A percentile compares a stretch with the other conserved stretches of the same genome.
Evolutionary conservation across 53 echinoderm and acorn worm species (phyloP).

Genomic region (Temnopleurus reevesii): DNA sequence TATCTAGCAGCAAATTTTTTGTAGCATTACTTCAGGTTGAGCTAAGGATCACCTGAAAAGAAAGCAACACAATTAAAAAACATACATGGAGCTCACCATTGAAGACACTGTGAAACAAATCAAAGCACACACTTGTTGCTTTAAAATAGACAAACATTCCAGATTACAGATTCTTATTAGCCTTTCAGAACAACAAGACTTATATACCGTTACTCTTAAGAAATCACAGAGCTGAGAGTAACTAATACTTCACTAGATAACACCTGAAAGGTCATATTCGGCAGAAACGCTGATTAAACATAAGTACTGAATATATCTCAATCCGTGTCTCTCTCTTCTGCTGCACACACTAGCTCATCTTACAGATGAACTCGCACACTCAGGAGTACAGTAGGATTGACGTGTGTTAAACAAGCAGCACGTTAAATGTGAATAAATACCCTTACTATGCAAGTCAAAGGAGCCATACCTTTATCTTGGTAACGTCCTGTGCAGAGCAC

Average conservation of each 20-base stretch:
- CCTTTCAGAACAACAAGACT: not conserved
- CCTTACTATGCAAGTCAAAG: not conserved
- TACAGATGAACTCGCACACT: conserved; percentile 15
- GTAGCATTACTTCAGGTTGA: no score
- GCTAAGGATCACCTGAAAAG: not conserved
- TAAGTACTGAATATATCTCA: conserved; percentile 9
- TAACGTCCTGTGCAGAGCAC: not conserved
- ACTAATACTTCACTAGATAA: conserved; percentile 16
- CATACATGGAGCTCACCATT: not conserved
- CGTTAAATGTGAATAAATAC: not conserved
- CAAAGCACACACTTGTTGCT: not conserved
- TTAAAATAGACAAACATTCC: not conserved
- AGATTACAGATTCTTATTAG: not conserved
- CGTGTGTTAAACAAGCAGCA: not conserved
- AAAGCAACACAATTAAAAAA: not conserved
- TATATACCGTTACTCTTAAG: conserved; percentile 22
- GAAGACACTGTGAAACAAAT: not conserved
- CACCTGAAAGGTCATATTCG: conserved; percentile 28
- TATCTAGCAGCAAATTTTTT: no score
- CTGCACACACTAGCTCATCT: not conserved
- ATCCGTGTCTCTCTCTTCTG: not conserved
- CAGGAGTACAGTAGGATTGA: not conserved
- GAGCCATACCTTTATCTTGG: conserved; percentile 51
- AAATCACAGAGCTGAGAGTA: conserved; percentile 9
- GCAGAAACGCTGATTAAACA: conserved; percentile 23